Evolutionary conservation across 2,888 invertebrate species (phyloP).

Genomic region (Pycnomerus fuliginosus): DNA sequence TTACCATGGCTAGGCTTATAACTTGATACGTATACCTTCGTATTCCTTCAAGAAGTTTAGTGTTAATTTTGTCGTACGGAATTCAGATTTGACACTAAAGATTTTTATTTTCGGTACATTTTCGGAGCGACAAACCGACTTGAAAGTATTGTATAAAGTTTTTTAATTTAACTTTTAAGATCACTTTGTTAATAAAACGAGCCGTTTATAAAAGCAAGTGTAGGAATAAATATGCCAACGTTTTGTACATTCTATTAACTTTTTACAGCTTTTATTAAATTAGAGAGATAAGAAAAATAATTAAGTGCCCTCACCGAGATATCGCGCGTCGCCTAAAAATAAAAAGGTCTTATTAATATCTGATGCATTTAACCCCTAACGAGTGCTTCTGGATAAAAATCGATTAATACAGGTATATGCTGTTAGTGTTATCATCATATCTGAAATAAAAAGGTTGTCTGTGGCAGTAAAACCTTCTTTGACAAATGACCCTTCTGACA

Average conservation of each 20-base stretch:
- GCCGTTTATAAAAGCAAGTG: conserved; percentile 10
- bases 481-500: conserved; percentile 13
- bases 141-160: too few relatives aligned
- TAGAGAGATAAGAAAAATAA: conserved; percentile 28
- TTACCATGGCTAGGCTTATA: too few relatives aligned
- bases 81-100: too few relatives aligned
- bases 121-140: too few relatives aligned
- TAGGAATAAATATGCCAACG: conserved; percentile 14
- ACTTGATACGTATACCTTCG: too few relatives aligned
- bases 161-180: conserved; percentile 20
- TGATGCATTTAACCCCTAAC: conserved; percentile 22
- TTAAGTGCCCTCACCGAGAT: conserved; percentile 23
- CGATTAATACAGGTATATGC: too few relatives aligned
- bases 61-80: too few relatives aligned
- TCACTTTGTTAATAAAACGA: conserved; percentile 17
- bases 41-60: too few relatives aligned
- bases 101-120: too few relatives aligned
- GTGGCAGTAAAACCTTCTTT: conserved; percentile 2
- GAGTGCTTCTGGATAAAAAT: too few relatives aligned
- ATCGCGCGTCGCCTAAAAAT: conserved; percentile 21
- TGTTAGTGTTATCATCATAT: too few relatives aligned
- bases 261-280: conserved; percentile 27
- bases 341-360: conserved; percentile 27
- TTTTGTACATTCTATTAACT: conserved; percentile 21
- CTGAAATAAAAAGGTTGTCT: conserved; percentile 10